Percentiles rank a stretch among this genome's conserved stretches.
These are phyloP conservation scores for Chrysocyon brachyurus DNA, from an alignment of 2,797 vertebrate genomes.

Conservation along the genomic window DNA sequence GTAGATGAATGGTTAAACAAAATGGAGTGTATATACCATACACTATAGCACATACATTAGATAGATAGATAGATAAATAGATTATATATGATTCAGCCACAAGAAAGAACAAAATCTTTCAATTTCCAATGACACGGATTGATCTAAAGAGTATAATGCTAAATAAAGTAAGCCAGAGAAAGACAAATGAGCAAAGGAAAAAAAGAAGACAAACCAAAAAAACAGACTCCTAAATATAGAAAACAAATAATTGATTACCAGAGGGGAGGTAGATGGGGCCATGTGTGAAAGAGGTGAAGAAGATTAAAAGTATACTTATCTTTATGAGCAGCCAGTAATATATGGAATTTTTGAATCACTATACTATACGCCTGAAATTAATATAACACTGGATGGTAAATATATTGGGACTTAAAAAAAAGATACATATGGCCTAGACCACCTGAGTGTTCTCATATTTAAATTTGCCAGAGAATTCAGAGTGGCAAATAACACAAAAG, in stretches of 20 bases:
- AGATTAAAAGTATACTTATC: background rate
- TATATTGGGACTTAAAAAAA: background rate
- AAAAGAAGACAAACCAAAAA: background rate
- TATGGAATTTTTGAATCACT: background rate
- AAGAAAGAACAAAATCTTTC: background rate
- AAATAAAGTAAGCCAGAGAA: background rate
- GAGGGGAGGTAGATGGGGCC: background rate
- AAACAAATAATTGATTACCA: background rate
- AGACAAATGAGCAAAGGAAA: background rate
- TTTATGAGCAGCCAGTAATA: background rate
- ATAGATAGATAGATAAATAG: too few relatives aligned
- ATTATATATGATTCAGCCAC: background rate
- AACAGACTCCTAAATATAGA: background rate
- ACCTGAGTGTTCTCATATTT: background rate
- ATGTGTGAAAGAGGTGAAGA: background rate
- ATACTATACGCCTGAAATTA: background rate
- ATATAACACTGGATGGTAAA: background rate
- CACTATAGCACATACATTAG: too few relatives aligned
- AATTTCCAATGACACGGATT: background rate
- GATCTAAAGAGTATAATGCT: background rate
- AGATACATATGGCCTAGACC: background rate
- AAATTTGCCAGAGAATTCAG: slow-evolving; percentile 18
- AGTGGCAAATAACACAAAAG: slow-evolving; percentile 37
- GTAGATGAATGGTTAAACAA: background rate
- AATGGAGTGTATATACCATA: too few relatives aligned